A percentile compares a stretch with the other conserved stretches of the same genome.
Evolutionary conservation across 2,113 vertebrate species (phyloP).

Genomic region (Cichladusa arquata): DNA sequence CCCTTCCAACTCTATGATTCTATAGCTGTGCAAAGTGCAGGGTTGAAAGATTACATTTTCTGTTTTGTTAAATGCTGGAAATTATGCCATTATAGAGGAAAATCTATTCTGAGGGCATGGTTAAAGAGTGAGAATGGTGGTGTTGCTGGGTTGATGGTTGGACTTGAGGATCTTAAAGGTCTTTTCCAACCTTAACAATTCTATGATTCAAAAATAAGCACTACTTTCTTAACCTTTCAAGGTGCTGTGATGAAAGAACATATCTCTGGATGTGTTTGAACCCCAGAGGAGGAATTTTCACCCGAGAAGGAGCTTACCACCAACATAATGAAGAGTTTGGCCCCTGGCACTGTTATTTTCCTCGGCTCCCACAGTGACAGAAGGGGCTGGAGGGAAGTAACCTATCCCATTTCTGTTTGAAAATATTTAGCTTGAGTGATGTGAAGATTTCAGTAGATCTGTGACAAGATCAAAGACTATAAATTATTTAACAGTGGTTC

Average conservation of each 20-base stretch:
- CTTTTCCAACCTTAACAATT: neutral
- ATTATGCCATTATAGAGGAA: neutral
- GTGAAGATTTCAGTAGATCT: slow-evolving; percentile 79
- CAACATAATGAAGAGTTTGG: slow-evolving; percentile 12
- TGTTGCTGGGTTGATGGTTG: neutral
- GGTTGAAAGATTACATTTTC: neutral
- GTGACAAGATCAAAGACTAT: slow-evolving; percentile 84
- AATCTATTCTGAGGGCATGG: neutral
- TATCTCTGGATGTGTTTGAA: neutral
- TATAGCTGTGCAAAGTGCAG: neutral
- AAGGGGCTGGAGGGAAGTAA: slow-evolving; percentile 41
- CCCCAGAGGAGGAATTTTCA: slow-evolving; percentile 9
- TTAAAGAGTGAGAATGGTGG: neutral
- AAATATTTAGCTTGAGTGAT: slow-evolving; percentile 82
- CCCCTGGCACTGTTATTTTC: slow-evolving; percentile 51
- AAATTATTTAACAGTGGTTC: slow-evolving; percentile 87
- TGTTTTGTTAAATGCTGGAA: neutral
- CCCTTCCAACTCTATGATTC: neutral
- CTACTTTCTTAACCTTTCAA: neutral
- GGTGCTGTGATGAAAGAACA: neutral
- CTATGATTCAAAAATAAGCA: neutral
- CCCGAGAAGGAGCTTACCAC: neutral
- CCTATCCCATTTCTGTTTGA: slow-evolving; percentile 74
- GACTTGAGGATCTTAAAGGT: neutral
- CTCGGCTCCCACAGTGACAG: neutral